These are phyloP conservation scores for Parapsyche elsis DNA, from an alignment of 1,140 invertebrate genomes.

Conservation along the genomic window DNA sequence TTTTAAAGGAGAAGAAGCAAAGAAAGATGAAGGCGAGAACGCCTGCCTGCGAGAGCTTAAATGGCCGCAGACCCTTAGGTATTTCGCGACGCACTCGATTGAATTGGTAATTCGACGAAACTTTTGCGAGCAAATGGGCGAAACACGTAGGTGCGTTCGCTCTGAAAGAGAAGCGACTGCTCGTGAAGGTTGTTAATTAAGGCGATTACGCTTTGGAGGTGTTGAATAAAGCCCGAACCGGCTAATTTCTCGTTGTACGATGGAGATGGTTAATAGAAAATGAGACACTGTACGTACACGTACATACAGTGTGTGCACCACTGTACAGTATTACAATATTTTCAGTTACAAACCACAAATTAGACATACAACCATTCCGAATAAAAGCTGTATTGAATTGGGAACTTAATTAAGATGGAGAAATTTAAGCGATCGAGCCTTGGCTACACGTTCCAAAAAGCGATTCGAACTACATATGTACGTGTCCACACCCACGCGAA, in stretches of 20 bases:
- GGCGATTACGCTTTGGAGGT: background rate
- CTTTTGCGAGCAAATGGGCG: background rate
- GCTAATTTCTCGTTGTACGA: background rate
- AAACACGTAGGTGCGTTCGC: background rate
- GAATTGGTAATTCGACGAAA: constrained; percentile 39
- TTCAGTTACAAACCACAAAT: too few relatives aligned
- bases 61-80: background rate
- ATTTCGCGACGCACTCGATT: constrained; percentile 34
- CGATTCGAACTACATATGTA: too few relatives aligned
- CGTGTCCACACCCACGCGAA: too few relatives aligned
- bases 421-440: too few relatives aligned
- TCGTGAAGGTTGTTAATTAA: constrained; percentile 10
- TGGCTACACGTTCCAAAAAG: too few relatives aligned
- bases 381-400: too few relatives aligned
- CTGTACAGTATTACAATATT: too few relatives aligned
- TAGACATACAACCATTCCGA: too few relatives aligned
- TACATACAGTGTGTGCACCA: too few relatives aligned
- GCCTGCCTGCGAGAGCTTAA: background rate
- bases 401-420: too few relatives aligned
- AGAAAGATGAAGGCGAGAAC: constrained; percentile 13
- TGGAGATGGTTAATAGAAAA: background rate
- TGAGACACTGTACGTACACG: background rate
- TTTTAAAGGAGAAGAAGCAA: constrained; percentile 47
- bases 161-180: background rate
- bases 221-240: background rate